A percentile compares a stretch with the other conserved stretches of the same genome.
Conservation (phyloP, 2,797 vertebrate genomes). For the Natrix natrix region DNA sequence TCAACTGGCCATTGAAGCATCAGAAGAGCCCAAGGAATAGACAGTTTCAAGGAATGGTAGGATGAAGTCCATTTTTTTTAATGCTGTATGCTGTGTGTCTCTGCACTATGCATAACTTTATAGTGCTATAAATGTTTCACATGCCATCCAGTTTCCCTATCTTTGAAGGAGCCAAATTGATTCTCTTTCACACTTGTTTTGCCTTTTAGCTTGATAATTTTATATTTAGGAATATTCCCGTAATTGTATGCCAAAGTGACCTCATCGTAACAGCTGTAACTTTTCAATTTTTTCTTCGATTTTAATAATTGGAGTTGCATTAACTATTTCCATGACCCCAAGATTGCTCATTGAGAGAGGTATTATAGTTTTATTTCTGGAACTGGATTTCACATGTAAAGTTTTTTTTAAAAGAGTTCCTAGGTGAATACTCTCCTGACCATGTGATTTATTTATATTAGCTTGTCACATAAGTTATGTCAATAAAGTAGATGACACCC, state of each 20-base stretch:
- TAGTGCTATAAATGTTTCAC: background rate
- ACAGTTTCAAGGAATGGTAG: background rate
- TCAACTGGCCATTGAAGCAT: background rate
- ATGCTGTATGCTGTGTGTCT: background rate
- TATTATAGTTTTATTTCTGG: background rate
- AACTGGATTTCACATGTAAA: background rate
- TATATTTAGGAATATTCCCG: background rate
- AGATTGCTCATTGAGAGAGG: background rate
- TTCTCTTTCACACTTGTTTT: background rate
- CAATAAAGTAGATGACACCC: background rate
- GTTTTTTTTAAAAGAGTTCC: background rate
- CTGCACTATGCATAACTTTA: background rate
- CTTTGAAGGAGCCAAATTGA: background rate
- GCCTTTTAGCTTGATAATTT: background rate
- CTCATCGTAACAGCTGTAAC: background rate
- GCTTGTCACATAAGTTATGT: background rate
- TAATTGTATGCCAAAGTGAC: background rate
- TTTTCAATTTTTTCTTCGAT: background rate
- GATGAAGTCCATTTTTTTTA: background rate
- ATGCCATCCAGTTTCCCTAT: background rate
- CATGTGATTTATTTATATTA: background rate
- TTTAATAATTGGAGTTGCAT: background rate
- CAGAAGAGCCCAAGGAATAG: background rate
- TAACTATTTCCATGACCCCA: background rate
- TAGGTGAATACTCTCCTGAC: background rate